These are phyloP conservation scores for Embiotoca jacksoni DNA, from an alignment of 2,113 vertebrate species.

Conservation along the genomic window DNA sequence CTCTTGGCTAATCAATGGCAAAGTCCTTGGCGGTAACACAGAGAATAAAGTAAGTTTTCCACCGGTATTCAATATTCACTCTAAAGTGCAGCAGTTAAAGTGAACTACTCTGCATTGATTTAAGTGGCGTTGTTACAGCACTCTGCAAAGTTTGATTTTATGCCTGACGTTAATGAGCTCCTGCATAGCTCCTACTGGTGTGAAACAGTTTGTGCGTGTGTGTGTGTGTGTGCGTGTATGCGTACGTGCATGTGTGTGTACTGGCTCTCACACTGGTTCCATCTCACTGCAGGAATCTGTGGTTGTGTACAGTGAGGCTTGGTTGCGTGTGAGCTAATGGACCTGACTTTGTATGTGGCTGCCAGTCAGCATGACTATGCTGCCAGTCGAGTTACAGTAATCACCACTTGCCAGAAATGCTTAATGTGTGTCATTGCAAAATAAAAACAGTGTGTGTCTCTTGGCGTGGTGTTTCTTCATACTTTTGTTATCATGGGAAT, in stretches of 20 bases:
- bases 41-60: too few species aligned
- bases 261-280: conserved; percentile 45
- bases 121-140: conserved; percentile 23
- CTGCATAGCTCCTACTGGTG: conserved; percentile 26
- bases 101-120: conserved; percentile 21
- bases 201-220: conserved; percentile 30
- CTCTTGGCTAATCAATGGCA: too few species aligned
- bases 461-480: neutral
- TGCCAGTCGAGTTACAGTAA: conserved; percentile 39
- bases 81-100: conserved; percentile 9
- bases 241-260: conserved; percentile 8
- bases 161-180: conserved; percentile 31
- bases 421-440: conserved; percentile 19
- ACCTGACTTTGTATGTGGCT: conserved; percentile 41
- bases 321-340: conserved; percentile 45
- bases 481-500: neutral
- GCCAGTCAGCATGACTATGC: conserved; percentile 21
- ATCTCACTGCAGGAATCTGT: conserved; percentile 57
- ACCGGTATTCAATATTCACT: neutral
- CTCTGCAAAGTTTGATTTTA: conserved; percentile 38
- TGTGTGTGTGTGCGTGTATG: conserved; percentile 15
- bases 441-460: neutral
- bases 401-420: conserved; percentile 21
- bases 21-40: too few species aligned
- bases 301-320: conserved; percentile 37